phyloP scores from a whole-genome alignment of 2,113 vertebrate genomes.

The Axis porcinus region DNA sequence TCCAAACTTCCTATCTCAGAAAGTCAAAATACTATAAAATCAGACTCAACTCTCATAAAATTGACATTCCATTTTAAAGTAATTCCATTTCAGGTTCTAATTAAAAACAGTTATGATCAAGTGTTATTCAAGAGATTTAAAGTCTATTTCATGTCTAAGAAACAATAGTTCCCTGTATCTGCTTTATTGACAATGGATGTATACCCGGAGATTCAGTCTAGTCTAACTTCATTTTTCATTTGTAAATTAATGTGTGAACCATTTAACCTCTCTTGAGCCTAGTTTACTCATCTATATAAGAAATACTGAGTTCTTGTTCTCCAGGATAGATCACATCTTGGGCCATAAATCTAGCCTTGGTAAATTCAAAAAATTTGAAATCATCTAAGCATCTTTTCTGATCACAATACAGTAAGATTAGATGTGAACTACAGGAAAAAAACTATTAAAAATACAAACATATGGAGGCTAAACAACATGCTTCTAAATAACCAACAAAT shows the following conservation, averaged over 20 bases:
- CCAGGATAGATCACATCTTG: neutral
- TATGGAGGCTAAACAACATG: neutral
- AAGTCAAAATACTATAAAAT: constrained; percentile 44
- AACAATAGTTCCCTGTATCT: neutral
- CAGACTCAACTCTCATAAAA: constrained; percentile 45
- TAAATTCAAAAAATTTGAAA: neutral
- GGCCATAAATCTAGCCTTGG: neutral
- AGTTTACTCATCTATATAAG: neutral
- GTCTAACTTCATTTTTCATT: neutral
- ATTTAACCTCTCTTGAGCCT: neutral
- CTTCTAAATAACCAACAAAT: neutral
- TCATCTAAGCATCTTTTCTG: neutral
- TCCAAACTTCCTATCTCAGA: constrained; percentile 22
- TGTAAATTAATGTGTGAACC: neutral
- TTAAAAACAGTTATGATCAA: constrained; percentile 16
- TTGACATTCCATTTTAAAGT: constrained; percentile 14
- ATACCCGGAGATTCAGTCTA: neutral
- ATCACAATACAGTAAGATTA: neutral
- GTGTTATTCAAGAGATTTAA: neutral
- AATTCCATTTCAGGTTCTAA: constrained; percentile 37
- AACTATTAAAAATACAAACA: neutral
- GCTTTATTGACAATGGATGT: neutral
- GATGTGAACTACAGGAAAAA: neutral
- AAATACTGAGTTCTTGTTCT: neutral
- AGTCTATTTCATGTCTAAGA: neutral